These are phyloP conservation scores for Polyergus mexicanus DNA, from an alignment of 1,140 invertebrate genomes.

Conservation along the genomic window DNA sequence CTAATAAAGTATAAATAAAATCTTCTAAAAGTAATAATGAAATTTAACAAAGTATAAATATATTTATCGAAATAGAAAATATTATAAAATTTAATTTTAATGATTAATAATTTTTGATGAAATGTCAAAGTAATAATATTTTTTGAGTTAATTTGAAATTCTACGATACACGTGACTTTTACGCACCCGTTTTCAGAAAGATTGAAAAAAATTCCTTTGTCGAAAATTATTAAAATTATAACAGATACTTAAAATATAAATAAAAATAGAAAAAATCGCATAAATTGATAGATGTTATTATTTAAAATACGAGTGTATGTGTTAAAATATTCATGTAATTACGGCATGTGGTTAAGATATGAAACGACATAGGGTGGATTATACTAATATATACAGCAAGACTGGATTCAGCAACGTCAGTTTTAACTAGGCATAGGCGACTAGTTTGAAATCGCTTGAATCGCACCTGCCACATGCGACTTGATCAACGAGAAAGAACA, in stretches of 20 bases:
- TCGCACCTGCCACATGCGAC: conserved; percentile 50
- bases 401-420: conserved; percentile 39
- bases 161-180: background rate
- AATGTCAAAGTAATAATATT: background rate
- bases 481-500: conserved; percentile 57
- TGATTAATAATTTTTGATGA: background rate
- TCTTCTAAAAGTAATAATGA: too few relatives aligned
- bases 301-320: conserved; percentile 15
- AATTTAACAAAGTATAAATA: background rate
- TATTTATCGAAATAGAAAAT: background rate
- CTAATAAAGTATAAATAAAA: too few relatives aligned
- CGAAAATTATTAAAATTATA: background rate
- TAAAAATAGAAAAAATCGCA: background rate
- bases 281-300: conserved; percentile 45
- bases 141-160: background rate
- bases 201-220: background rate
- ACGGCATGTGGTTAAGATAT: conserved; percentile 20
- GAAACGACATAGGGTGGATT: conserved; percentile 18
- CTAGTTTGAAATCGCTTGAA: conserved; percentile 48
- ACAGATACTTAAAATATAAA: background rate
- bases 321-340: conserved; percentile 55
- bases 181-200: background rate
- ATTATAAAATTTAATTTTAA: background rate
- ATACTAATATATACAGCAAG: conserved; percentile 46
- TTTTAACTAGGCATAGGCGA: conserved; percentile 51